These are phyloP conservation scores for Drosophila miranda DNA, from an alignment of 1,140 invertebrate species.

Conservation along the genomic window DNA sequence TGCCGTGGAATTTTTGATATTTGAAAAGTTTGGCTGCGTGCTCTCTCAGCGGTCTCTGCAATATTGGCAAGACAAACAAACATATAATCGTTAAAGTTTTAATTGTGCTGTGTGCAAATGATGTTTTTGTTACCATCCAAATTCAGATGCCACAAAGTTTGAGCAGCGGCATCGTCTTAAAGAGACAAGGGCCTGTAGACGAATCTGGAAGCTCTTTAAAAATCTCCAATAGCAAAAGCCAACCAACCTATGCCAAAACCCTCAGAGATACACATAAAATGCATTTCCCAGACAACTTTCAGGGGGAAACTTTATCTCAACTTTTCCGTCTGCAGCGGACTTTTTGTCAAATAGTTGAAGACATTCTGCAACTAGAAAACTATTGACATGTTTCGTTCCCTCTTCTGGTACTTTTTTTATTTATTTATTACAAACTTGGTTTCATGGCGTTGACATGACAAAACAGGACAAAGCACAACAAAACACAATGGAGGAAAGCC, in stretches of 20 bases:
- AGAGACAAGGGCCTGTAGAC: background rate
- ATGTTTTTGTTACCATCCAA: constrained; percentile 39
- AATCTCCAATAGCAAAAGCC: too few relatives aligned
- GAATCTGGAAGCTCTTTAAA: too few relatives aligned
- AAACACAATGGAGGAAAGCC: background rate
- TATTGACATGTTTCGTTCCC: constrained; percentile 50
- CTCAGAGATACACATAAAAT: constrained; percentile 6
- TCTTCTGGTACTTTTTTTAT: constrained; percentile 11
- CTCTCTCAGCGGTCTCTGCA: background rate
- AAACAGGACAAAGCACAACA: constrained; percentile 1
- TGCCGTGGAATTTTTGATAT: constrained; percentile 40
- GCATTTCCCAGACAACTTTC: constrained; percentile 6
- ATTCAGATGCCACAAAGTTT: constrained; percentile 35
- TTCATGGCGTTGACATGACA: constrained; percentile 42
- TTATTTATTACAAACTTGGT: constrained; percentile 44
- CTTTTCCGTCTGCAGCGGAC: constrained; percentile 21
- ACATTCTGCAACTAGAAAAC: constrained; percentile 32
- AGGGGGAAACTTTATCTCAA: constrained; percentile 4
- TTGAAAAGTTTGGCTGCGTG: constrained; percentile 42
- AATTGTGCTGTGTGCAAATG: constrained; percentile 49
- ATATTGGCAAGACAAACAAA: constrained; percentile 62
- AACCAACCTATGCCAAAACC: background rate
- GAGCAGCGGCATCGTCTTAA: too few relatives aligned
- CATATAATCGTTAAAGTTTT: constrained; percentile 72
- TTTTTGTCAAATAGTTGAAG: constrained; percentile 60